These are phyloP conservation scores for Gavia stellata DNA, from an alignment of 2,113 vertebrate species.

Conservation along the genomic window DNA sequence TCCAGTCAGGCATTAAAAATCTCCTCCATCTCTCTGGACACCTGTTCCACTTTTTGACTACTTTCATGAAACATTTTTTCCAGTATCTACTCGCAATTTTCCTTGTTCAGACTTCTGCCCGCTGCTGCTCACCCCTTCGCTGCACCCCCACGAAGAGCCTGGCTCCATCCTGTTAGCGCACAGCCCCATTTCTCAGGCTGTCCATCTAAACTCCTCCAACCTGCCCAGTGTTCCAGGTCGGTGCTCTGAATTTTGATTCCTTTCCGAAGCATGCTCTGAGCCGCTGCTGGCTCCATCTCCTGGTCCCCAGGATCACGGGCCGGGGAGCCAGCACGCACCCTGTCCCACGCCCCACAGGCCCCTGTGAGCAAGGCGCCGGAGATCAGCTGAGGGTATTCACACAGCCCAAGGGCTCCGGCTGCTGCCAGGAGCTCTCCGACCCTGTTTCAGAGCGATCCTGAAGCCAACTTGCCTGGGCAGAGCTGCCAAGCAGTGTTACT, in stretches of 20 bases:
- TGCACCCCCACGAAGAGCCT: neutral
- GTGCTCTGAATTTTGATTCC: neutral
- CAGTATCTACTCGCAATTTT: neutral
- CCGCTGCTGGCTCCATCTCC: neutral
- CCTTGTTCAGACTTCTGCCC: neutral
- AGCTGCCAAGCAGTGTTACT: neutral
- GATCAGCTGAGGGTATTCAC: neutral
- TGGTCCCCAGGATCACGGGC: neutral
- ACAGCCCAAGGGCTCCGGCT: neutral
- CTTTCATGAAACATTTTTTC: neutral
- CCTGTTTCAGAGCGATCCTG: neutral
- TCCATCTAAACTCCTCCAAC: neutral
- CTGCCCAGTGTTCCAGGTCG: accelerated
- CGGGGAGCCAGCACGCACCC: too few species aligned
- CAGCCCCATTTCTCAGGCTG: neutral
- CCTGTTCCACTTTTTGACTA: neutral
- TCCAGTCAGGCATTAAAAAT: neutral
- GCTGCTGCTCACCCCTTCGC: neutral
- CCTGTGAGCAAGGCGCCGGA: neutral
- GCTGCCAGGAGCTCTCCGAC: neutral
- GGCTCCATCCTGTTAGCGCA: neutral
- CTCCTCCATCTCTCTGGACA: neutral
- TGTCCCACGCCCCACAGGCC: neutral
- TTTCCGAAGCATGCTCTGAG: neutral
- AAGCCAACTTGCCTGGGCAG: neutral